Base-by-base conservation (phyloP, 2,888 invertebrate genomes). In the Drosophila colorata region DNA sequence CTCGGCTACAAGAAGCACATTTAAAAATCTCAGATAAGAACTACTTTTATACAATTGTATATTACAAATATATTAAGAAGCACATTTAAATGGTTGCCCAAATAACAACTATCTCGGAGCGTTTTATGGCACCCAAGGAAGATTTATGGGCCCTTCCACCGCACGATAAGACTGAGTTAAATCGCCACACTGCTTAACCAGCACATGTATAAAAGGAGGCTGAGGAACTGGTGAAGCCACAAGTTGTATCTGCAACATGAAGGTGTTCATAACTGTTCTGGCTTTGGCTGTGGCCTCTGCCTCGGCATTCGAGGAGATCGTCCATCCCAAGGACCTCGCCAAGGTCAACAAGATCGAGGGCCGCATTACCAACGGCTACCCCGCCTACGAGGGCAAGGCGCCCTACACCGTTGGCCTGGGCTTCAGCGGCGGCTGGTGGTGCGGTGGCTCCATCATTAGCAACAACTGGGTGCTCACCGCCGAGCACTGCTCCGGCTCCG, bases 341-440 rank as follows among this genome's bases (percentile, higher is more conserved):
- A 68, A 59, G 49, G 59, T 28, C 14, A 61, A 8, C 55, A 52
- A 66, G 13, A 65, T 74, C 38, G 69, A 72, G 23, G 72, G 80
- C 8, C 83, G 88, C 18, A 88, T 88, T 9, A 83, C 83, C 49
- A 85, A 88, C 60, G 88, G 88, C 25, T 70, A 76, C 14, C 59
- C 69, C 51, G 84, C 80, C 5, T 37, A 57, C 13, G 79, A 73
- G 25, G 88, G 85, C 25, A 78, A 88, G 41, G 87, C 87, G 7
- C 87, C 90, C 43, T 87, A 90, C 68, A 87, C 87, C 47, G 89
- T 90, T 3, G 90, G 88, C 1, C 70, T 88, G 8, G 82, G 87
- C 14, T 69, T 90, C 46, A 74, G 84, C 31, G 71, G 61, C n/a
- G 80, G 80, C 53, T 74, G 74, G 69, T 79, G 83, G 83, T 89